Conservation (phyloP, 2,113 vertebrate genomes). For the Oriolus oriolus region DNA sequence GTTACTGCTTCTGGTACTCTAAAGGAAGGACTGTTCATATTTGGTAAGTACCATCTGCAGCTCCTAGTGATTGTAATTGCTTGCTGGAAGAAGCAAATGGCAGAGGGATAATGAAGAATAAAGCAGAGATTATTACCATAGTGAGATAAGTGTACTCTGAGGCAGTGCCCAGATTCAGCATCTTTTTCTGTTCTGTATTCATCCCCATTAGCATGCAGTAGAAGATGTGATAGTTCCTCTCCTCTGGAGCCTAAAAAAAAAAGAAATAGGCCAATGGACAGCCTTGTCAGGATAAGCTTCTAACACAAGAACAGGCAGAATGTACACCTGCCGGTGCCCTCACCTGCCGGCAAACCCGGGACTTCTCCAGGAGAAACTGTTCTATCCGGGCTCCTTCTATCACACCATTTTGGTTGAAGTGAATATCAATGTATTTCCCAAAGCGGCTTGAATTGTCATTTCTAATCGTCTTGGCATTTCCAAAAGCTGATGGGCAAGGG, state of each 20-base stretch:
- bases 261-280: background rate
- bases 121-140: conserved; percentile 73
- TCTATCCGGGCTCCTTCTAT: conserved; percentile 91
- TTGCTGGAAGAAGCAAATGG: background rate
- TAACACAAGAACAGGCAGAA: background rate
- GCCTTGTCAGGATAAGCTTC: background rate
- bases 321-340: background rate
- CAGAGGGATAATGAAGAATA: background rate
- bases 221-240: conserved; percentile 97
- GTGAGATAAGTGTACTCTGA: conserved; percentile 89
- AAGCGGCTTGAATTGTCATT: conserved; percentile 99
- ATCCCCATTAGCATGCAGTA: conserved; percentile 95
- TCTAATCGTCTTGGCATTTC: conserved; percentile 92
- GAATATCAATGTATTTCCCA: conserved; percentile 93
- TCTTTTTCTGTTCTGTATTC: conserved; percentile 86
- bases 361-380: conserved; percentile 96
- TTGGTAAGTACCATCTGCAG: background rate
- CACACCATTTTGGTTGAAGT: conserved; percentile 81
- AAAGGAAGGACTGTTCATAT: background rate
- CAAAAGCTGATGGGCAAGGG: conserved; percentile 80
- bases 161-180: conserved; percentile 82
- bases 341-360: conserved; percentile 94
- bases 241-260: conserved; percentile 80
- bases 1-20: background rate
- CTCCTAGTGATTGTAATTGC: background rate